Conservation (phyloP, 2,797 vertebrate species). For the Dendrocincla tyrannina region DNA sequence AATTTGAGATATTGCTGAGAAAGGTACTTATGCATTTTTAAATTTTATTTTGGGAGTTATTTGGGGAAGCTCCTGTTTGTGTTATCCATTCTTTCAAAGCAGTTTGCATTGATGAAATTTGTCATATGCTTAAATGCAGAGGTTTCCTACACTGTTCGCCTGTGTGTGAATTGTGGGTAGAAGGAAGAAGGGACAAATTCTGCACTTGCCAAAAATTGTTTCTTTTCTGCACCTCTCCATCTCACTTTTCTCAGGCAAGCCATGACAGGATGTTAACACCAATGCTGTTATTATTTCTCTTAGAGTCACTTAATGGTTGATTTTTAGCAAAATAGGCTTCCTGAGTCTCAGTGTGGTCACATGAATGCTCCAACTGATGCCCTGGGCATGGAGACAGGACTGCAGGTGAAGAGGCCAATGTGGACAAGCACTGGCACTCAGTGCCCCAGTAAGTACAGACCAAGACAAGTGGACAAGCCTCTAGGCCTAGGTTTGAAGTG, state of each 20-base stretch:
- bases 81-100: background rate
- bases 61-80: background rate
- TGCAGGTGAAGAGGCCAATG: background rate
- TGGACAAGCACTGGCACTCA: background rate
- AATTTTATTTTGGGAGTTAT: background rate
- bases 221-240: background rate
- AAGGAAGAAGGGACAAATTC: background rate
- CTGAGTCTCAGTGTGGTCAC: background rate
- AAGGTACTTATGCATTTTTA: background rate
- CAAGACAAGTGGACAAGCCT: background rate
- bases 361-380: background rate
- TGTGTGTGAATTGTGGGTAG: fast-evolving
- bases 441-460: too few relatives aligned
- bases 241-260: background rate
- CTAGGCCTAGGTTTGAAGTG: background rate
- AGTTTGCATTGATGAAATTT: background rate
- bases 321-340: background rate
- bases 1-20: background rate
- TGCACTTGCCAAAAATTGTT: background rate
- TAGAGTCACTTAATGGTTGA: background rate
- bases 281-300: background rate
- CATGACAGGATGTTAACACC: background rate
- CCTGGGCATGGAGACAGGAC: background rate
- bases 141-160: background rate
- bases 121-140: background rate